Evolutionary conservation across 2,888 invertebrate species (phyloP), one percentile per base, ranked within the genome.

Genomic region (Silvanus unidentatus): DNA sequence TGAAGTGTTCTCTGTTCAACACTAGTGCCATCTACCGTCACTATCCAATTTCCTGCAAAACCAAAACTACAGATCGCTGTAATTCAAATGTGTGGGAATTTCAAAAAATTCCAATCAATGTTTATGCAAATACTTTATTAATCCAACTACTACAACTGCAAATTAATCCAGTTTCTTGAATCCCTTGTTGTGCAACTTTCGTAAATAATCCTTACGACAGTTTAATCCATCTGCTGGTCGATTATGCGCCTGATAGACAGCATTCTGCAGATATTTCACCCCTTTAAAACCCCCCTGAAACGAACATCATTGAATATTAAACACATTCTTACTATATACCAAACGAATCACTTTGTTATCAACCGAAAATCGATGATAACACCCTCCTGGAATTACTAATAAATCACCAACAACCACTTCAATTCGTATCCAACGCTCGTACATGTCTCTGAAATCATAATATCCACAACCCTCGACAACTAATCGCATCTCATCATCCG

Each of bases 401-500:
- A 97, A 75, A 72, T 96, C 96, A 0, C 93, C 93, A 1, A 84
- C 75, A 1, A 71, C 70, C 1, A 93, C 86, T 53, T 83, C 78
- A 44, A 97, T 88, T 34, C 96, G 82, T 55, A 97, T 86, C 96
- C 96, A 97, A 50, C 83, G 75, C 61, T 96, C 94, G 10, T 78
- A 66, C 0, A 65, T 73, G 59, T 92, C 88, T 11, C 96, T 77
- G 1, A 95, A 90, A 71, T 97, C 96, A 68, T 95, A 96, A 69
- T 94, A 97, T 0, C 94, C 96, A 1, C 86, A 86, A 1, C 93
- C 93, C 37, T 86, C 87, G 28, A 89, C 63, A 11, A 93, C 78
- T 16, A 91, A 80, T 57, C 96, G 83, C 50, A 95, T 91, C 72
- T 96, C 95, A 64, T 95, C 95, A 71, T 96, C 94, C 0, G 86